These are phyloP conservation scores for Drosophila bipectinata DNA, from an alignment of 1,140 invertebrate genomes.

Conservation along the genomic window DNA sequence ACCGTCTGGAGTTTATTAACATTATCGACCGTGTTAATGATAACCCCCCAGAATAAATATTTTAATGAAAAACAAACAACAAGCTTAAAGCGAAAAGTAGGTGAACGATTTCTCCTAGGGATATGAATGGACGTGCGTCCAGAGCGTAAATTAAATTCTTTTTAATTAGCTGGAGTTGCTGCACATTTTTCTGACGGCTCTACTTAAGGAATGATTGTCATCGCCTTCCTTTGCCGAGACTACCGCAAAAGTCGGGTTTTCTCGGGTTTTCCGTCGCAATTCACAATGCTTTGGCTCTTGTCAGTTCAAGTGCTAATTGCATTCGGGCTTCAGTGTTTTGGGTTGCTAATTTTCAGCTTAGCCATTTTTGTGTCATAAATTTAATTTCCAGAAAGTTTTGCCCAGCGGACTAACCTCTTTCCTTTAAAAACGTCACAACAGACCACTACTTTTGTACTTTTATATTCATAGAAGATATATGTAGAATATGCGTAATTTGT, in stretches of 20 bases:
- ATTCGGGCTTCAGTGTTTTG: slow-evolving; percentile 53
- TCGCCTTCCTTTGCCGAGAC: background rate
- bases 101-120: no score
- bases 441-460: background rate
- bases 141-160: slow-evolving; percentile 4
- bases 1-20: slow-evolving; percentile 60
- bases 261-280: slow-evolving; percentile 8
- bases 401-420: background rate
- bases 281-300: slow-evolving; percentile 3
- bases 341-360: slow-evolving; percentile 59
- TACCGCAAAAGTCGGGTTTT: background rate
- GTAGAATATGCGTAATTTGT: background rate
- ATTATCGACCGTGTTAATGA: slow-evolving; percentile 75
- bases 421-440: background rate
- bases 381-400: slow-evolving; percentile 63
- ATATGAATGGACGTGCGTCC: background rate
- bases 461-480: background rate
- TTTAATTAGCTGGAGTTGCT: slow-evolving; percentile 59
- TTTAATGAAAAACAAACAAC: background rate
- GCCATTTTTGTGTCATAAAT: slow-evolving; percentile 56
- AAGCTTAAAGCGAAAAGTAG: no score
- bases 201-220: slow-evolving; percentile 46
- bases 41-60: slow-evolving; percentile 26
- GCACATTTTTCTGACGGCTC: slow-evolving; percentile 67
- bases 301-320: slow-evolving; percentile 66